Evolutionary conservation across 1,140 invertebrate genomes (phyloP), one percentile per base, ranked within the genome.

Genomic region (Apis laboriosa): DNA sequence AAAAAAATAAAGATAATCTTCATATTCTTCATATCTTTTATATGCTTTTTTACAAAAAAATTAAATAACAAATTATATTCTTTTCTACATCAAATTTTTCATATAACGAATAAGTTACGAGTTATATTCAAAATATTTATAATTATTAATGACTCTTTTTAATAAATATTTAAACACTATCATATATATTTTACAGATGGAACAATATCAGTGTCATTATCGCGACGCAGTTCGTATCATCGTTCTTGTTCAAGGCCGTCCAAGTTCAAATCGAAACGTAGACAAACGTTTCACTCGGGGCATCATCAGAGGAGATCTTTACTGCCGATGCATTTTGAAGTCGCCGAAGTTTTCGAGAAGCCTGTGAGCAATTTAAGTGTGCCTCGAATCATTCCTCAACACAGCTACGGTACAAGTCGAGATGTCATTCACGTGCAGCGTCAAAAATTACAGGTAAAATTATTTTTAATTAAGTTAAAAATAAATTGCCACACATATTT

Each of bases 211-310:
- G 80, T 89, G 15, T 87, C 90, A 4, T 75, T 86, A 64, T 89
- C 86, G 72, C 89, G 91, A 53, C 89, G 90, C 61, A 90, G 86
- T 34, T 91, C 90, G 66, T 90, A 86, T 71, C 89, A 92, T 79
- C 90, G 89, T 63, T 63, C 87, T 19, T 85, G 53, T 84, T 77
- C 78, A 88, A 92, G 86, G 68, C 87, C 90, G 75, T 92, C 92
- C 76, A 93, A 92, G 78, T 92, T 92, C 77, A 93, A 93, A 63
- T 87, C 92, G 9, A 94, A 93, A 85, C 91, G 93, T 76, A 90
- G 93, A 56, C 93, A 94, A 85, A 94, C 93, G 63, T 94, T 94
- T 83, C 93, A 94, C 58, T 92, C 93, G 9, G 92, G 92, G 49
- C 92, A 94, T 15, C 91, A 90, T 9, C 89, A 90, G 60, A 88